Evolutionary conservation across 1,140 invertebrate genomes (phyloP).

Genomic region (Theocolax elegans): DNA sequence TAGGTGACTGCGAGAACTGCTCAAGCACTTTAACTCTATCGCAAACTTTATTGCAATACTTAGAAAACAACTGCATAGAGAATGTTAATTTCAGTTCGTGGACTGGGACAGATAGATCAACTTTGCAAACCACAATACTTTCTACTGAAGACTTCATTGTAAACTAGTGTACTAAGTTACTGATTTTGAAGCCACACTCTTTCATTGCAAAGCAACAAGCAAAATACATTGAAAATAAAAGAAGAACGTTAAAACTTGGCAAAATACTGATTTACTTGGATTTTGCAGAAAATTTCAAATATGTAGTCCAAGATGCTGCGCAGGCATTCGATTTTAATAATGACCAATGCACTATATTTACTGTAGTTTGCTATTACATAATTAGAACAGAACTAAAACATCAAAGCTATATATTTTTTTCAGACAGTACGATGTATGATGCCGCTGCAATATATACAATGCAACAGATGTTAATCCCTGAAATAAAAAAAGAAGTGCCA

Average conservation of each 20-base stretch:
- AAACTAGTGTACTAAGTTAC: too few species aligned
- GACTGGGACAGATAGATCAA: neutral
- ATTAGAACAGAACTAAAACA: slow-evolving; percentile 26
- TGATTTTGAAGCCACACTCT: too few species aligned
- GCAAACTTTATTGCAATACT: neutral
- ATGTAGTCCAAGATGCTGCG: slow-evolving; percentile 50
- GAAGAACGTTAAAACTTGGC: neutral
- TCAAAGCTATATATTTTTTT: slow-evolving; percentile 16
- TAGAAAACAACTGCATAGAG: neutral
- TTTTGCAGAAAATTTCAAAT: slow-evolving; percentile 54
- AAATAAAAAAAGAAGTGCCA: slow-evolving; percentile 10
- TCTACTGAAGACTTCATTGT: too few species aligned
- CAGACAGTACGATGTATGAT: slow-evolving; percentile 24
- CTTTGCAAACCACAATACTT: too few species aligned
- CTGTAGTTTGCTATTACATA: slow-evolving; percentile 40
- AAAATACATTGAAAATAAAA: neutral
- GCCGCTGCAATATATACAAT: slow-evolving; percentile 24
- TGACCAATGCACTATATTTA: slow-evolving; percentile 47
- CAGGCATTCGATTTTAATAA: slow-evolving; percentile 51
- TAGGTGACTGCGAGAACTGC: neutral
- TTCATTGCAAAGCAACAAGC: neutral
- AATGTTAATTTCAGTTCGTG: neutral
- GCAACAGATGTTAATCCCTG: slow-evolving; percentile 18
- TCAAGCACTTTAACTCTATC: neutral
- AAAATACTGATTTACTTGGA: too few species aligned